A percentile compares a stretch with the other conserved stretches of the same genome.
Evolutionary conservation across 2,113 vertebrate genomes (phyloP).

Genomic region (Grammatotria lemairii): DNA sequence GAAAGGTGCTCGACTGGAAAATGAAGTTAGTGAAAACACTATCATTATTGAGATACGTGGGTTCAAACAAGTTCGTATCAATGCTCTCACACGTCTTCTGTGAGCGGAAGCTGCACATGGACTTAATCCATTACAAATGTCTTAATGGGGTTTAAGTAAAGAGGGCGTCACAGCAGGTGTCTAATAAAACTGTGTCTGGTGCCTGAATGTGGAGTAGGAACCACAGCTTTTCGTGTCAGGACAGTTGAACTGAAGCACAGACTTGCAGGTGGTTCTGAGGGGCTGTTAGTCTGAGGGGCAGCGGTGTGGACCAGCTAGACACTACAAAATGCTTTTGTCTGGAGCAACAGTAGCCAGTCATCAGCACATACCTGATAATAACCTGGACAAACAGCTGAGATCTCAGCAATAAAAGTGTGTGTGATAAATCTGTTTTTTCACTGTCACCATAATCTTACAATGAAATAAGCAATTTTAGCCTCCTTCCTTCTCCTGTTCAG

Average conservation of each 20-base stretch:
- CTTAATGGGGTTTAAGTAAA: neutral
- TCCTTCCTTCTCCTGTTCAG: neutral
- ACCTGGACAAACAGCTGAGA: neutral
- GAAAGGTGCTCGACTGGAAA: neutral
- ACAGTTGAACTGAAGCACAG: neutral
- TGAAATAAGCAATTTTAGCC: neutral
- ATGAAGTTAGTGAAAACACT: neutral
- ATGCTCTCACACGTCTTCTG: neutral
- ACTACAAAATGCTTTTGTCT: conserved; percentile 15
- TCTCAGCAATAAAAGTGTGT: neutral
- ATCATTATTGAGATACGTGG: neutral
- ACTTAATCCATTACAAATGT: conserved; percentile 1
- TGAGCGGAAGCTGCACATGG: neutral
- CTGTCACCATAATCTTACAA: neutral
- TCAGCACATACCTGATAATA: neutral
- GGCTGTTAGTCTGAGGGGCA: neutral
- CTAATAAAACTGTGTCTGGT: neutral
- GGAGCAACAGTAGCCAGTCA: neutral
- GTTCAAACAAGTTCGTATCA: neutral
- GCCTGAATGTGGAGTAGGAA: neutral
- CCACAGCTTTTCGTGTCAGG: neutral
- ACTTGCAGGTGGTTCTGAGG: conserved; percentile 24
- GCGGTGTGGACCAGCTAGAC: conserved; percentile 4
- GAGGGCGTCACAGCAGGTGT: neutral
- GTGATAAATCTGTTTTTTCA: neutral